These are phyloP conservation scores for Apeira syringaria DNA, from an alignment of 2,888 invertebrate genomes.

Conservation along the genomic window DNA sequence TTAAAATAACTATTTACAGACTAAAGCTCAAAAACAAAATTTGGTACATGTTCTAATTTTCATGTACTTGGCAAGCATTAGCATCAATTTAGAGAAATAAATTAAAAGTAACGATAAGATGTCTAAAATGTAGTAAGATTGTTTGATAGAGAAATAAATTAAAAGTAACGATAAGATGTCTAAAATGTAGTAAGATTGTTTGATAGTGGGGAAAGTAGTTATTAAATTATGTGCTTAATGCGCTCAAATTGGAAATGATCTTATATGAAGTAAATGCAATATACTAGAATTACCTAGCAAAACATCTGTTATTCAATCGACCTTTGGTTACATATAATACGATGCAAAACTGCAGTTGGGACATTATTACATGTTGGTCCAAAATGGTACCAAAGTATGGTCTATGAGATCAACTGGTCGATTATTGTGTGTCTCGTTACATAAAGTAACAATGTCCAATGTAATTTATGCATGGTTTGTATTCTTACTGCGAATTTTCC, in stretches of 20 bases:
- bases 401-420: not conserved
- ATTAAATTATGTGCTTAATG: not conserved
- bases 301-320: not conserved
- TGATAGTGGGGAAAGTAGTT: no score
- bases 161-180: no score
- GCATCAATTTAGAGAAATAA: no score
- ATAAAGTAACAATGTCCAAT: conserved; percentile 8
- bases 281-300: not conserved
- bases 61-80: no score
- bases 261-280: not conserved
- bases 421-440: conserved; percentile 1
- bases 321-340: not conserved
- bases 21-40: no score
- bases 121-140: not conserved
- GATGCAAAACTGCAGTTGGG: not conserved
- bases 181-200: no score
- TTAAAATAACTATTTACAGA: no score
- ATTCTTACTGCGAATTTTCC: not conserved
- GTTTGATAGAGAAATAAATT: not conserved
- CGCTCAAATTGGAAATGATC: not conserved
- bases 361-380: not conserved
- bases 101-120: not conserved
- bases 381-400: not conserved
- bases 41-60: no score
- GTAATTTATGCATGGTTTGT: not conserved